phyloP scores from a whole-genome alignment of 2,797 vertebrate genomes.

The Clarias laeviceps region DNA sequence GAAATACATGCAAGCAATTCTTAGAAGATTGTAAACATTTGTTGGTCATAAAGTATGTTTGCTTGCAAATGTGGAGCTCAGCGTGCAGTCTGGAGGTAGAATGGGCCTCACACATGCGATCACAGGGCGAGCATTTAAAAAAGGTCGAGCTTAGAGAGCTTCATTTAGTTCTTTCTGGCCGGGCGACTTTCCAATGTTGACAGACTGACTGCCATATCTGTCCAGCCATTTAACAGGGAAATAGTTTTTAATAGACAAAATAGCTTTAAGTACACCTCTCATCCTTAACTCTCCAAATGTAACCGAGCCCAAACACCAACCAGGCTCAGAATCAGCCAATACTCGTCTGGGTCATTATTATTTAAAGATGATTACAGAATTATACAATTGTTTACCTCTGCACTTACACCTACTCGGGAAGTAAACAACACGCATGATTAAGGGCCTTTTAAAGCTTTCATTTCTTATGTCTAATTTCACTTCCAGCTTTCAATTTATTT shows the following conservation, averaged over 20 bases:
- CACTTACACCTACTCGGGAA: not conserved
- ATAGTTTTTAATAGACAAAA: conserved; percentile 56
- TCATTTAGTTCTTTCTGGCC: conserved; percentile 58
- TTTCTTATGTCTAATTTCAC: not conserved
- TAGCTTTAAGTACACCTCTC: conserved; percentile 47
- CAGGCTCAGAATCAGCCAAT: conserved; percentile 27
- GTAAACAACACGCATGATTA: not conserved
- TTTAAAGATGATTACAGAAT: conserved; percentile 34
- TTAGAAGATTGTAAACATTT: conserved; percentile 55
- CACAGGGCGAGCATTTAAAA: conserved; percentile 46
- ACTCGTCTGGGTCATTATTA: conserved; percentile 32
- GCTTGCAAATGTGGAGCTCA: conserved; percentile 48
- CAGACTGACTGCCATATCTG: conserved; percentile 56
- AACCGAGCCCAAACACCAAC: conserved; percentile 42
- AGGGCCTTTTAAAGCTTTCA: not conserved
- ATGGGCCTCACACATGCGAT: conserved; percentile 53
- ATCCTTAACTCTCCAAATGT: conserved; percentile 46
- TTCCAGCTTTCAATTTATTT: not conserved
- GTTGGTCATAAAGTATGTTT: conserved; percentile 58
- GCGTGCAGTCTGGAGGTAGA: conserved; percentile 34
- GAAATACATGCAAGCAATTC: conserved; percentile 52
- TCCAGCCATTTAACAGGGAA: conserved; percentile 45
- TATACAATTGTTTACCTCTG: not conserved
- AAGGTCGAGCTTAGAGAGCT: conserved; percentile 30
- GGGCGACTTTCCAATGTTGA: conserved; percentile 55